These are phyloP conservation scores for Cheumatopsyche charites DNA, from an alignment of 1,140 invertebrate genomes.

Conservation along the genomic window DNA sequence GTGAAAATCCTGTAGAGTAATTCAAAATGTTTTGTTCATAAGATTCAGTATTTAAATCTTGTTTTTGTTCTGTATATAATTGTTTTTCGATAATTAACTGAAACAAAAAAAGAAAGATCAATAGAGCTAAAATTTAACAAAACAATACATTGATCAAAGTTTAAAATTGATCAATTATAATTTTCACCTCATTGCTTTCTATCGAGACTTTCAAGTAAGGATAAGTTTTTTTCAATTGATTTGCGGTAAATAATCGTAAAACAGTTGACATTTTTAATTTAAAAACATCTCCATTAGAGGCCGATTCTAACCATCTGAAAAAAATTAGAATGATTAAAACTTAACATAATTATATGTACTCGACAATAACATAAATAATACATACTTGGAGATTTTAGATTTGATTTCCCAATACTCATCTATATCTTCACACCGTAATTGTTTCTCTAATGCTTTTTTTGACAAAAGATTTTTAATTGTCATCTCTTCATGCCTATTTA, in stretches of 20 bases:
- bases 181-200: neutral
- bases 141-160: no score
- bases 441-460: constrained; percentile 51
- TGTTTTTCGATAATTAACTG: constrained; percentile 42
- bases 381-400: constrained; percentile 25
- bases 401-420: neutral
- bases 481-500: constrained; percentile 65
- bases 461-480: constrained; percentile 60
- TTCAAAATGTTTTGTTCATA: constrained; percentile 56
- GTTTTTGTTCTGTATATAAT: constrained; percentile 34
- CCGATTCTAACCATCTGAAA: constrained; percentile 1
- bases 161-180: neutral
- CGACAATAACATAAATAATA: neutral
- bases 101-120: neutral
- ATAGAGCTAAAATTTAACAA: no score
- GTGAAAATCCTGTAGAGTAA: constrained; percentile 69
- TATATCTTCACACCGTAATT: neutral
- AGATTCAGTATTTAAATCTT: neutral
- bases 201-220: neutral
- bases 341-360: constrained; percentile 22
- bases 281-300: neutral
- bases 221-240: neutral
- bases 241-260: neutral
- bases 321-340: constrained; percentile 34
- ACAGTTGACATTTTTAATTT: neutral